A percentile compares a stretch with the other conserved stretches of the same genome.
Conservation (phyloP, 2,113 vertebrate genomes). For the Neofelis nebulosa region DNA sequence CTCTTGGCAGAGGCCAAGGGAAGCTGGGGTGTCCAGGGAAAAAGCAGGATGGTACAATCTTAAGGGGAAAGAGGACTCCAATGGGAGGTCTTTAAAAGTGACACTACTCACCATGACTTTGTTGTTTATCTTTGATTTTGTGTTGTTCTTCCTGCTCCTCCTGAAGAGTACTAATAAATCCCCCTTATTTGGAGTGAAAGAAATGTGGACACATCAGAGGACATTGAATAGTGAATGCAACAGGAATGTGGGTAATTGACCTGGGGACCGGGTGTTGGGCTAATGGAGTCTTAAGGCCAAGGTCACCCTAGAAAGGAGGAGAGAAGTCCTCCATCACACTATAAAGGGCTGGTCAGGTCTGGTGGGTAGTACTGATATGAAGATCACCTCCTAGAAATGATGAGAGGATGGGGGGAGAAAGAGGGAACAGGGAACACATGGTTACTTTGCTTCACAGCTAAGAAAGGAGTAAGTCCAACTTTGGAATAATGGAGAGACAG, state of each 20-base stretch:
- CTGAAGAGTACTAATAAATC: background rate
- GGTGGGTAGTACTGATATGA: background rate
- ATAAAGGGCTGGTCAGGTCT: background rate
- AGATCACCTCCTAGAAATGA: slow-evolving; percentile 5
- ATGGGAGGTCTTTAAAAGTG: background rate
- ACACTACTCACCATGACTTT: background rate
- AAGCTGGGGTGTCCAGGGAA: background rate
- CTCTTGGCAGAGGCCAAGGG: background rate
- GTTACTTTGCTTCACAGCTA: background rate
- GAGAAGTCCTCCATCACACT: background rate
- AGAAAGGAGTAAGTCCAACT: background rate
- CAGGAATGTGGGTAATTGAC: background rate
- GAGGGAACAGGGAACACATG: background rate
- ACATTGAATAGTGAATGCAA: background rate
- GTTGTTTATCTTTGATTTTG: background rate
- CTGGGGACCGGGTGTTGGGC: background rate
- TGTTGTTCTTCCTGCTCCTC: background rate
- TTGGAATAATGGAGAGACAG: background rate
- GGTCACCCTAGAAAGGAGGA: background rate
- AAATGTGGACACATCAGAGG: background rate
- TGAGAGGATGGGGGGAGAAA: too few relatives aligned
- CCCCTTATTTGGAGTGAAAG: background rate
- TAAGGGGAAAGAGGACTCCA: background rate
- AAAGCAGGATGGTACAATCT: background rate
- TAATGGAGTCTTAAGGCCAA: slow-evolving; percentile 2